Evolutionary conservation across 2,113 vertebrate genomes (phyloP).

Genomic region (Isurus oxyrinchus): DNA sequence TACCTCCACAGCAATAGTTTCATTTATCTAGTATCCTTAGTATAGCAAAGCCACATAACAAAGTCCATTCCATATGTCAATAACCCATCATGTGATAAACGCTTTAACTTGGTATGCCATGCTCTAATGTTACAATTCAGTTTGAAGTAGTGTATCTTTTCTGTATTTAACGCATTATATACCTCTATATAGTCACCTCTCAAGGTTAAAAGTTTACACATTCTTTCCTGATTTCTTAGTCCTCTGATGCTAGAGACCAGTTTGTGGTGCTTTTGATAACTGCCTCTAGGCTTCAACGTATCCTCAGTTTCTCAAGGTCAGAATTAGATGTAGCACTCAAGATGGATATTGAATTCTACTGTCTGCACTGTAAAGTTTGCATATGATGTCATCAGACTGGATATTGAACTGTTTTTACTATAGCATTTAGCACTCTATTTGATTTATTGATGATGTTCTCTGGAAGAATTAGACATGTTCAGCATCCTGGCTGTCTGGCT

Average conservation of each 20-base stretch:
- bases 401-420: background rate
- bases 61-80: no score
- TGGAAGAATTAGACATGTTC: background rate
- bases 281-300: background rate
- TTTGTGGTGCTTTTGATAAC: background rate
- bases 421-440: background rate
- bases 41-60: no score
- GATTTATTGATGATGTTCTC: background rate
- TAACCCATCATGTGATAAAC: background rate
- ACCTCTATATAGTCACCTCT: background rate
- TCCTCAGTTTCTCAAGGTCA: background rate
- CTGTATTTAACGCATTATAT: background rate
- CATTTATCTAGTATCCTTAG: no score
- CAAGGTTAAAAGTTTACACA: background rate
- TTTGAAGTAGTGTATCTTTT: background rate
- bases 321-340: background rate
- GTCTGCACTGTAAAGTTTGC: background rate
- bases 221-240: background rate
- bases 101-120: background rate
- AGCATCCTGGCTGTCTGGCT: background rate
- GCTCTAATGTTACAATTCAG: background rate
- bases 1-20: no score
- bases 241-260: background rate
- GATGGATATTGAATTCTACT: background rate
- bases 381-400: background rate